These are phyloP conservation scores for Hymenopus coronatus DNA, from an alignment of 2,888 invertebrate genomes.

Conservation along the genomic window DNA sequence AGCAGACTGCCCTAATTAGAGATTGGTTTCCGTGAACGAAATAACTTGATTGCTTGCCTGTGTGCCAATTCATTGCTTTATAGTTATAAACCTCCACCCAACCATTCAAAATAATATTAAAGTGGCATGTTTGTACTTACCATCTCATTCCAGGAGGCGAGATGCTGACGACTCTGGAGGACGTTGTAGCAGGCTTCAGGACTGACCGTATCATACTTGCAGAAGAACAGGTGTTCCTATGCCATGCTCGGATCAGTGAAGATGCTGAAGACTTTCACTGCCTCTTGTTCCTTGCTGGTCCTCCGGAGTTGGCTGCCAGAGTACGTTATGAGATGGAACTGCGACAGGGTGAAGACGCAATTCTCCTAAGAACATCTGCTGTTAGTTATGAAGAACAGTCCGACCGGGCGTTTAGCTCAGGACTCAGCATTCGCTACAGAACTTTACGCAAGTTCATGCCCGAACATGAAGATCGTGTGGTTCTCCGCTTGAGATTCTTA, in stretches of 20 bases:
- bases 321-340: not conserved
- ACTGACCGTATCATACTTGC: not conserved
- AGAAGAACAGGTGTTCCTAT: not conserved
- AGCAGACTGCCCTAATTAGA: too few species aligned
- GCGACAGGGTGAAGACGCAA: not conserved
- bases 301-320: not conserved
- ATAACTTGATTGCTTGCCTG: too few species aligned
- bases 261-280: not conserved
- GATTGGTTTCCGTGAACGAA: too few species aligned
- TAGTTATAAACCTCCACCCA: too few species aligned
- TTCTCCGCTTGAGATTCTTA: not conserved
- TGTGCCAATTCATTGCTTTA: too few species aligned
- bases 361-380: not conserved
- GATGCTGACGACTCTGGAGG: not conserved
- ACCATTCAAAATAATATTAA: too few species aligned
- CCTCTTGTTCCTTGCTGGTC: not conserved
- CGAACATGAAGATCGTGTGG: not conserved
- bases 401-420: not conserved
- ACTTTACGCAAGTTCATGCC: not conserved
- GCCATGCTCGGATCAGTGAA: not conserved
- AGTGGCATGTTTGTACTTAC: too few species aligned
- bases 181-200: not conserved
- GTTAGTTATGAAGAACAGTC: not conserved
- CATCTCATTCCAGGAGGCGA: not conserved
- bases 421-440: not conserved